phyloP scores from a whole-genome alignment of 2,888 invertebrate species.

The Myathropa florea region DNA sequence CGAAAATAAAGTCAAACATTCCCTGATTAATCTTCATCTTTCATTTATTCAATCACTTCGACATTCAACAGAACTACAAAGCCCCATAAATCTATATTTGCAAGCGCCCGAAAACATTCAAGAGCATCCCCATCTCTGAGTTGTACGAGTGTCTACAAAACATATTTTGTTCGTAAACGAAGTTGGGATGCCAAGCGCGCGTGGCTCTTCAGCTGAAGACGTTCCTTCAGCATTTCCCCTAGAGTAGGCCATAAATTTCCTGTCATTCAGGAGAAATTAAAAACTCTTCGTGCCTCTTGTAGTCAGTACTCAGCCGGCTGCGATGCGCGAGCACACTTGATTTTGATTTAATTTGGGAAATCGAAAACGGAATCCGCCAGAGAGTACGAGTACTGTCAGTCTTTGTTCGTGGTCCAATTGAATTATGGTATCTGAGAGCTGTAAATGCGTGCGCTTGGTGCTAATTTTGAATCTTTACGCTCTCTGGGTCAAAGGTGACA shows the following conservation, averaged over 20 bases:
- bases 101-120: conserved; percentile 23
- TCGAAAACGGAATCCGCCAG: conserved; percentile 31
- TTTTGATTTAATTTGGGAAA: conserved; percentile 68
- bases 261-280: conserved; percentile 64
- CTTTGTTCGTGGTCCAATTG: conserved; percentile 80
- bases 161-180: background rate
- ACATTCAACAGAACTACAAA: conserved; percentile 37
- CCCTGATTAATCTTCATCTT: conserved; percentile 43
- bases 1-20: background rate
- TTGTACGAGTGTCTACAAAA: background rate
- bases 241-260: conserved; percentile 66
- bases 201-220: conserved; percentile 33
- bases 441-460: conserved; percentile 72
- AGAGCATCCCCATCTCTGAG: conserved; percentile 10
- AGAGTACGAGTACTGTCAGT: conserved; percentile 42
- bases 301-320: background rate
- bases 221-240: conserved; percentile 50
- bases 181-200: background rate
- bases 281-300: conserved; percentile 50
- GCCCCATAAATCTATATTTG: conserved; percentile 61
- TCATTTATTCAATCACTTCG: conserved; percentile 53
- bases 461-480: conserved; percentile 70
- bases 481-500: conserved; percentile 79
- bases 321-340: conserved; percentile 40
- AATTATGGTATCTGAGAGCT: conserved; percentile 75